phyloP scores from a whole-genome alignment of 2,113 vertebrate genomes.

The Epinephelus cyanopodus region DNA sequence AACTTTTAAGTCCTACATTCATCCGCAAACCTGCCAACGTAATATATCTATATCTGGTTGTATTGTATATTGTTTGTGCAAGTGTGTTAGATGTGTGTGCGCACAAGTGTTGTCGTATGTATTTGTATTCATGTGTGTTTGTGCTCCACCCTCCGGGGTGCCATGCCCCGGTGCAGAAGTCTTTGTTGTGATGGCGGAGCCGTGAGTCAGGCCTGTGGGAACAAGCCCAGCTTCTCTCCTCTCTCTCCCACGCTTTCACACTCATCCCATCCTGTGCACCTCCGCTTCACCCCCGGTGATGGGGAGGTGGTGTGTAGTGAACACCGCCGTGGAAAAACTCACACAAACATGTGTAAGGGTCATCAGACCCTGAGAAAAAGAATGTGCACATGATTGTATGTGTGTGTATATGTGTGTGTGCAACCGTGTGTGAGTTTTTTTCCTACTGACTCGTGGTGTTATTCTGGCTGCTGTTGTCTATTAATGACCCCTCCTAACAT shows the following conservation, averaged over 20 bases:
- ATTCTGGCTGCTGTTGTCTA: conserved; percentile 1
- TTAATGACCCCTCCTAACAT: not conserved
- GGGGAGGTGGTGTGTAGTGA: conserved; percentile 63
- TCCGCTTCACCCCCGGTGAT: conserved; percentile 67
- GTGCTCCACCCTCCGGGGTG: conserved; percentile 71
- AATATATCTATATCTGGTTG: not conserved
- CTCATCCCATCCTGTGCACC: conserved; percentile 73
- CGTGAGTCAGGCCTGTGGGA: conserved; percentile 78
- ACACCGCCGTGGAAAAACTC: conserved; percentile 73
- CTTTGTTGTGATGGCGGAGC: conserved; percentile 72
- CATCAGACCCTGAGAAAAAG: conserved; percentile 74
- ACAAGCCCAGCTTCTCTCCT: conserved; percentile 71
- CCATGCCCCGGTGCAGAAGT: conserved; percentile 62
- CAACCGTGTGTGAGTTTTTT: not conserved
- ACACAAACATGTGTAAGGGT: conserved; percentile 69
- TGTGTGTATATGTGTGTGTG: not conserved
- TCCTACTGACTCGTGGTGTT: conserved; percentile 7
- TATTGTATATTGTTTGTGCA: conserved; percentile 7
- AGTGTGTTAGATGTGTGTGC: not conserved
- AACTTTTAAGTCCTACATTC: not conserved
- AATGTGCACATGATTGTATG: conserved; percentile 29
- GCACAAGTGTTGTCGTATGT: conserved; percentile 33
- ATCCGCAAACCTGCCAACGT: not conserved
- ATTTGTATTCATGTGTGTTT: conserved; percentile 61
- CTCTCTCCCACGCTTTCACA: conserved; percentile 80